These are phyloP conservation scores for Epinephelus fuscoguttatus DNA, from an alignment of 2,113 vertebrate species.

Conservation along the genomic window DNA sequence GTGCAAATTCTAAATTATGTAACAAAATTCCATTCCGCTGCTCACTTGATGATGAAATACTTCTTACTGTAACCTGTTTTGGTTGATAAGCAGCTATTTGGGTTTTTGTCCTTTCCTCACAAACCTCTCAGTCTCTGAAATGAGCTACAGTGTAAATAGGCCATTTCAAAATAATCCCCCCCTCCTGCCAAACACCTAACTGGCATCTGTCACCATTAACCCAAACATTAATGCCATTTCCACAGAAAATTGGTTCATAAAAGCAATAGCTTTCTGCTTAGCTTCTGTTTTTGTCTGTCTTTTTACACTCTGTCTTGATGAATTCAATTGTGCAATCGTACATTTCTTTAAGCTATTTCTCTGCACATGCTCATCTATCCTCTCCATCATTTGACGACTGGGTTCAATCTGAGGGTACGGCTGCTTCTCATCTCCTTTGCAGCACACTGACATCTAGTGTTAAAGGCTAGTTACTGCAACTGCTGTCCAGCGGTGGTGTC, in stretches of 20 bases:
- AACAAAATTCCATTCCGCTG: neutral
- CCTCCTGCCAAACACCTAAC: neutral
- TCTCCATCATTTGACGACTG: neutral
- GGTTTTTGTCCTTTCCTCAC: slow-evolving; percentile 10
- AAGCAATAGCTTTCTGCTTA: neutral
- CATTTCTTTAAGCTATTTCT: neutral
- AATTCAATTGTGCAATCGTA: neutral
- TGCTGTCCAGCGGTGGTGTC: accelerated
- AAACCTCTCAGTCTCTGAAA: neutral
- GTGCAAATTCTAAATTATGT: neutral
- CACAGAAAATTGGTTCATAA: neutral
- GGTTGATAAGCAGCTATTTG: slow-evolving; percentile 3
- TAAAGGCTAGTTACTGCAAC: slow-evolving; percentile 18
- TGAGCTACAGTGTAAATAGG: neutral
- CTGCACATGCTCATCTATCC: neutral
- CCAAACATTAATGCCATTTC: neutral
- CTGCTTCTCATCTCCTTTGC: slow-evolving; percentile 41
- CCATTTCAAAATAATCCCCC: neutral
- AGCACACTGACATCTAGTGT: slow-evolving; percentile 75
- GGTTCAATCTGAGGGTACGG: slow-evolving; percentile 64
- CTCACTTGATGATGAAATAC: neutral
- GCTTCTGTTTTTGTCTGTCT: neutral
- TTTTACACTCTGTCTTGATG: neutral
- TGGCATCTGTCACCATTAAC: neutral
- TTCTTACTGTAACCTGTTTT: neutral